A percentile compares a stretch with the other conserved stretches of the same genome.
These are phyloP conservation scores for Phrynocephalus vlangalii DNA, from an alignment of 2,797 vertebrate species.

Conservation along the genomic window DNA sequence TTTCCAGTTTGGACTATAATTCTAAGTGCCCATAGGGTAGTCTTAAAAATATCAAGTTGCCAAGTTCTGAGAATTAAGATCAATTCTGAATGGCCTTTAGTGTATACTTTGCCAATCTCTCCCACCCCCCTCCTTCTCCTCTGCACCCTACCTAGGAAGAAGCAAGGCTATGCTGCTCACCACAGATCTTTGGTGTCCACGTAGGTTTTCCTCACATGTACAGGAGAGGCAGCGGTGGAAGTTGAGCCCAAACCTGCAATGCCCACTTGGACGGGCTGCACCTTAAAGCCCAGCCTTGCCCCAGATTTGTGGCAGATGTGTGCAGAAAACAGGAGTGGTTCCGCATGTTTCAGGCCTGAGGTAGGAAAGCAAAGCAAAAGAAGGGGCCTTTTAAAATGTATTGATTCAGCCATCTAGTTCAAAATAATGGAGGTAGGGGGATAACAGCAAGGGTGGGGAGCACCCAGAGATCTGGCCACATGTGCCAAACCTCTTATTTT, in stretches of 20 bases:
- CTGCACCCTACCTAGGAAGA: not conserved
- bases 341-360: conserved; percentile 16
- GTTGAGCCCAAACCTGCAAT: not conserved
- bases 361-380: not conserved
- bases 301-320: conserved; percentile 1
- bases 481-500: not conserved
- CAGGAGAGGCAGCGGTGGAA: not conserved
- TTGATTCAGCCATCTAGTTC: not conserved
- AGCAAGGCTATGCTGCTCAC: conserved; percentile 27
- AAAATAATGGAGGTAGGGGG: too few relatives aligned
- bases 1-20: not conserved
- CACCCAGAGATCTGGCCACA: not conserved
- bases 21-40: too few relatives aligned
- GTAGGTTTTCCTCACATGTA: conserved; percentile 18
- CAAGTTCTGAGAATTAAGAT: too few relatives aligned
- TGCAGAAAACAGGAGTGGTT: conserved; percentile 6
- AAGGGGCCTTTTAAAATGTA: not conserved
- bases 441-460: not conserved
- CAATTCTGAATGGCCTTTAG: too few relatives aligned
- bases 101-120: not conserved
- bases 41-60: not conserved
- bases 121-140: too few relatives aligned
- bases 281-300: conserved; percentile 9
- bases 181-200: conserved; percentile 13
- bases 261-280: not conserved